Base-by-base conservation (phyloP, 1,140 invertebrate genomes). In the Psix sp. region DNA sequence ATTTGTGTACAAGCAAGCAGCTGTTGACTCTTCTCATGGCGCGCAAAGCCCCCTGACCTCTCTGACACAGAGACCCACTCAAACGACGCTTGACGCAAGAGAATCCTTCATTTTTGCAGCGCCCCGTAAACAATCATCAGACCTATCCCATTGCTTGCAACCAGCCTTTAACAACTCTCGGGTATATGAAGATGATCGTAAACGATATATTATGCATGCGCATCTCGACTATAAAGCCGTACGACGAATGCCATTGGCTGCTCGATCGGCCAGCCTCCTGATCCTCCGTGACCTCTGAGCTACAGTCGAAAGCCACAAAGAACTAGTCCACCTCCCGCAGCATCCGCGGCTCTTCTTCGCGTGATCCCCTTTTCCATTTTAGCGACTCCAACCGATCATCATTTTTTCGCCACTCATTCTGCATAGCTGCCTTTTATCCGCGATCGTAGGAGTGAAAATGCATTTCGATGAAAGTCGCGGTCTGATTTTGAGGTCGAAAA, bases 41-140 rank as follows among this genome's bases (percentile, higher is more conserved):
- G 67, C 70, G 40, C 39, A 18, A 38, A 74, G 77, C 71, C 77
- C 83, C 81, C 78, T 86, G 84, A 87, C 84, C 85, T 83, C 80
- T 70, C 73, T 86, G 86, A 86, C 86, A 86, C 84, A 87, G 76
- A 86, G 86, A 87, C 86, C 86, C 85, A 87, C 83, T 84, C 80
- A 63, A 77, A 77, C 63, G 21, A 48, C 26, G 39, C 35, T 24
- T 10, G 11, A 29, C 56, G 49, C 51, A 5, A 21, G 54, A 49
- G 48, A 56, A 74, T 72, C 52, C 38, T 63, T 51, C 36, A 72
- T 65, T 72, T 65, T 52, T 59, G 31, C 43, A 33, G n/a, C 21
- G 39, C 29, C 39, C 57, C 6, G 39, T 51, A 52, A 73, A 73
- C 68, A 73, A 73, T 73, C 60, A 66, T 40, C 40, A 26, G 14